Conservation (phyloP, 2,888 invertebrate species). For the Drosophila buzzatii region DNA sequence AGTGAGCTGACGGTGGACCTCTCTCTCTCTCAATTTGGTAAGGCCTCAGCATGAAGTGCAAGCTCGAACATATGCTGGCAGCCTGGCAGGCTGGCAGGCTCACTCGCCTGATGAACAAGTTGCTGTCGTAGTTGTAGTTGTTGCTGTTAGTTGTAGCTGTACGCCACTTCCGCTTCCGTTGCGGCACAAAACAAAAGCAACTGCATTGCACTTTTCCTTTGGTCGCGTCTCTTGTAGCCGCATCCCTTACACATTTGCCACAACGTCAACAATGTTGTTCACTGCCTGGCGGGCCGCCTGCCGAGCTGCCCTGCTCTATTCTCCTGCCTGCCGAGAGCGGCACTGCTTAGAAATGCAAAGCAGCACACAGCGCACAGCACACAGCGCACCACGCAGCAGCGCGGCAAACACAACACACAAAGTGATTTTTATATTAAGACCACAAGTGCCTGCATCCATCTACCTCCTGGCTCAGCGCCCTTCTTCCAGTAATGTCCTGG, state of each 20-base stretch:
- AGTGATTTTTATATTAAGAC: constrained; percentile 81
- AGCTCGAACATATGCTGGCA: constrained; percentile 61
- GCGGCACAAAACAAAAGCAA: constrained; percentile 58
- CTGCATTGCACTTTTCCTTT: constrained; percentile 51
- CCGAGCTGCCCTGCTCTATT: constrained; percentile 15
- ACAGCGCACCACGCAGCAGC: constrained; percentile 38
- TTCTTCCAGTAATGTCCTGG: constrained; percentile 31
- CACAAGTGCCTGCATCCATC: constrained; percentile 64
- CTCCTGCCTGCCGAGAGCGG: constrained; percentile 23
- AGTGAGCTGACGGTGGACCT: constrained; percentile 14
- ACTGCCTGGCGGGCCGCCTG: constrained; percentile 11
- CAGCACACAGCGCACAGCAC: constrained; percentile 55
- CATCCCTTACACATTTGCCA: constrained; percentile 54
- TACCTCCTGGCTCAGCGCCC: constrained; percentile 8
- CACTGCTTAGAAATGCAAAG: constrained; percentile 78
- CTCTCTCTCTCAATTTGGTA: constrained; percentile 6
- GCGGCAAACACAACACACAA: constrained; percentile 77
- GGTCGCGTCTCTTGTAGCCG: constrained; percentile 31
- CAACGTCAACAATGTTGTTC: constrained; percentile 71
- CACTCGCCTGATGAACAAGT: constrained; percentile 49
- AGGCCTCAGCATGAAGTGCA: constrained; percentile 27
- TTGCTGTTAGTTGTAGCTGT: constrained; percentile 43
- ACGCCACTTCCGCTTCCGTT: constrained; percentile 71
- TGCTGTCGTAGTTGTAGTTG: constrained; percentile 27
- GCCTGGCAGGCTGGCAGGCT: constrained; percentile 65